Percentiles rank a stretch among this genome's conserved stretches.
phyloP scores from a whole-genome alignment of 2,797 vertebrate genomes.

The Fistularia commersonii region DNA sequence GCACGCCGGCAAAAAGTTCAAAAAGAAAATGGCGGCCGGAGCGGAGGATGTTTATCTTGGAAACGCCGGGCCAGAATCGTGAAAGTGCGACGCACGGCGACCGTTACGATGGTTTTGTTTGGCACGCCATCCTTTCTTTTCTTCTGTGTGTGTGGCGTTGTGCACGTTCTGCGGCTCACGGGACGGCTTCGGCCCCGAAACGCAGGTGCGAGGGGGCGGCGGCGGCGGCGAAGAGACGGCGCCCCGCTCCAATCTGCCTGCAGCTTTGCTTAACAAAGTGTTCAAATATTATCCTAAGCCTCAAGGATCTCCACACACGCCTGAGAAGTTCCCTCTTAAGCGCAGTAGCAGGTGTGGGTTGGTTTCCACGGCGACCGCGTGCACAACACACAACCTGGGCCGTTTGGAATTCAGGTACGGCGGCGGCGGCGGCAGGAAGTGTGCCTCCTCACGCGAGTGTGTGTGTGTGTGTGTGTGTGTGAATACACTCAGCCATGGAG shows the following conservation, averaged over 20 bases:
- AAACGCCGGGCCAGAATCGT: conserved; percentile 46
- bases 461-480: conserved; percentile 1
- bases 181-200: conserved; percentile 44
- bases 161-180: conserved; percentile 22
- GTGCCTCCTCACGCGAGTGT: conserved; percentile 6
- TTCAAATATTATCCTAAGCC: conserved; percentile 67
- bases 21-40: conserved; percentile 14
- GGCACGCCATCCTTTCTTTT: conserved; percentile 37
- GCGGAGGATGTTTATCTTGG: conserved; percentile 56
- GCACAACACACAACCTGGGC: conserved; percentile 51
- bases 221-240: background rate
- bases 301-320: conserved; percentile 61
- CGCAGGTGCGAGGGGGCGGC: conserved; percentile 52
- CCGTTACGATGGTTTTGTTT: conserved; percentile 55
- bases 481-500: too few relatives aligned
- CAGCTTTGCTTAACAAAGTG: conserved; percentile 67
- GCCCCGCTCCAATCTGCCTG: conserved; percentile 43
- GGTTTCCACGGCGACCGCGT: conserved; percentile 60
- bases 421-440: conserved; percentile 21
- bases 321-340: conserved; percentile 30
- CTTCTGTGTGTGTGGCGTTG: conserved; percentile 57
- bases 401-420: conserved; percentile 45
- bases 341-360: conserved; percentile 67
- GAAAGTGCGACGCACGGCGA: conserved; percentile 35
- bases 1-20: too few relatives aligned